Evolutionary conservation across 2,113 vertebrate genomes (phyloP).

Genomic region (Salvelinus alpinus): DNA sequence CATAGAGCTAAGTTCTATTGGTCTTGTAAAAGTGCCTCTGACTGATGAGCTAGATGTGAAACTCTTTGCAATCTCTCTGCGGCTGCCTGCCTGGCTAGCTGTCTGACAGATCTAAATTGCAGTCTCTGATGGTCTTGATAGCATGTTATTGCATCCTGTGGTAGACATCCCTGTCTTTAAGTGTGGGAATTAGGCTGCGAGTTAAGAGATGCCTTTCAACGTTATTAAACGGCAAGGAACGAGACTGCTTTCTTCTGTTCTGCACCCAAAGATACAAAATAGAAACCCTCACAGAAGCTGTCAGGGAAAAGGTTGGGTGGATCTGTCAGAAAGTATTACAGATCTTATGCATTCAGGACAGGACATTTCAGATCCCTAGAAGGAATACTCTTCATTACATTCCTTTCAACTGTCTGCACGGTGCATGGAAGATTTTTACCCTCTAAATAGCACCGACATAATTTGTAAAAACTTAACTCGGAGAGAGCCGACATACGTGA

Average conservation of each 20-base stretch:
- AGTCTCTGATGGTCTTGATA: slow-evolving; percentile 68
- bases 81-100: slow-evolving; percentile 60
- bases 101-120: slow-evolving; percentile 67
- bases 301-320: slow-evolving; percentile 62
- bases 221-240: slow-evolving; percentile 68
- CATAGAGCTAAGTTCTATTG: slow-evolving; percentile 46
- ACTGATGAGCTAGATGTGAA: slow-evolving; percentile 55
- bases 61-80: slow-evolving; percentile 57
- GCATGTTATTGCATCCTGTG: slow-evolving; percentile 65
- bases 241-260: slow-evolving; percentile 66
- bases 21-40: slow-evolving; percentile 53
- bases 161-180: slow-evolving; percentile 59
- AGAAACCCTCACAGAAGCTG: slow-evolving; percentile 52
- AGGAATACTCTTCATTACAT: slow-evolving; percentile 48
- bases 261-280: slow-evolving; percentile 40
- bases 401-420: slow-evolving; percentile 36
- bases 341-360: slow-evolving; percentile 66
- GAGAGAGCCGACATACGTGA: slow-evolving; percentile 36
- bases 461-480: slow-evolving; percentile 63
- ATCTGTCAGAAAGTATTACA: slow-evolving; percentile 72
- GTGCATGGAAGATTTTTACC: neutral
- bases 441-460: slow-evolving; percentile 51
- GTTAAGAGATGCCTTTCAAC: slow-evolving; percentile 68
- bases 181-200: slow-evolving; percentile 71
- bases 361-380: slow-evolving; percentile 69